These are phyloP conservation scores for Conus ventricosus DNA, from an alignment of 1,140 invertebrate genomes.

Conservation along the genomic window DNA sequence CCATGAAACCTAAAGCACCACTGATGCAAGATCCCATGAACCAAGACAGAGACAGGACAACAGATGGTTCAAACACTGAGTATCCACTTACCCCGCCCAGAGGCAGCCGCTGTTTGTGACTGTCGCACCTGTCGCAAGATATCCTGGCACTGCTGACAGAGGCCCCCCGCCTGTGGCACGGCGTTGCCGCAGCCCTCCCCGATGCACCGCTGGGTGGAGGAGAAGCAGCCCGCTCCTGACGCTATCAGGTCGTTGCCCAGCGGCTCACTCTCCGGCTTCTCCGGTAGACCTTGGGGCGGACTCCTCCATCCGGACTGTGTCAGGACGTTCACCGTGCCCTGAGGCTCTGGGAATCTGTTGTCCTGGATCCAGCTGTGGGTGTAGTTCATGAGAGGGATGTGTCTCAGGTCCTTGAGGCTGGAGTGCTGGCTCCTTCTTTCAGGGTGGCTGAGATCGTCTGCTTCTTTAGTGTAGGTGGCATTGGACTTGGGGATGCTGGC, in stretches of 20 bases:
- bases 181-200: background rate
- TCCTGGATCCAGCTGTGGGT: background rate
- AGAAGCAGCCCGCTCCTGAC: slow-evolving; percentile 6
- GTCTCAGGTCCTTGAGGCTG: background rate
- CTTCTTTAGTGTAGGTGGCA: background rate
- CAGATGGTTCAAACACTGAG: too few species aligned
- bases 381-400: background rate
- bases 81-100: background rate
- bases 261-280: background rate
- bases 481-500: background rate
- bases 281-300: background rate
- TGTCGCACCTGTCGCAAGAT: slow-evolving; percentile 19
- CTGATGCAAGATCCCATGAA: too few species aligned
- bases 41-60: too few species aligned
- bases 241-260: slow-evolving; percentile 6
- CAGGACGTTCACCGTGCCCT: background rate
- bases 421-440: background rate
- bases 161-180: background rate
- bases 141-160: slow-evolving; percentile 5
- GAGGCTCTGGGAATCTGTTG: background rate
- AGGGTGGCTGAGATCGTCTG: background rate
- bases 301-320: background rate
- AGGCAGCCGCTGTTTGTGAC: background rate
- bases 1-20: too few species aligned
- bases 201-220: background rate